Conservation (phyloP, 2,797 vertebrate genomes). For the Denticeps clupeoides region DNA sequence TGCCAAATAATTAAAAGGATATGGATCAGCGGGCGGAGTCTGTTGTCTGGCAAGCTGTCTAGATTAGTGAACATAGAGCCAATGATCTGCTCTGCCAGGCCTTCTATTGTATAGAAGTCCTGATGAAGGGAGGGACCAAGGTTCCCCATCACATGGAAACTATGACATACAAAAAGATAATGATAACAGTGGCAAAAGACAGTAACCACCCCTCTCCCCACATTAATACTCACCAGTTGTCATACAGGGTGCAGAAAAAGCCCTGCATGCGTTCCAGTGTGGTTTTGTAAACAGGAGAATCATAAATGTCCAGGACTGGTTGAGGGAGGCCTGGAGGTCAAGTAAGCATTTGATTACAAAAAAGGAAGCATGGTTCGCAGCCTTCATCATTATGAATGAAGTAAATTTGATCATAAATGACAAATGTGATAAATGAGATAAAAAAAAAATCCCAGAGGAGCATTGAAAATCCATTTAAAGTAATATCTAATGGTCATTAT, state of each 20-base stretch:
- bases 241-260: slow-evolving; percentile 80
- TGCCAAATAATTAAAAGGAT: slow-evolving; percentile 85
- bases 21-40: slow-evolving; percentile 86
- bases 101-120: slow-evolving; percentile 84
- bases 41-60: slow-evolving; percentile 83
- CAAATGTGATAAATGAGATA: too few species aligned
- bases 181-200: not conserved
- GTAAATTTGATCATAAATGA: too few species aligned
- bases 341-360: not conserved
- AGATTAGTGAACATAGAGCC: slow-evolving; percentile 77
- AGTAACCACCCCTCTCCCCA: not conserved
- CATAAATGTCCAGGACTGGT: slow-evolving; percentile 69
- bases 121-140: slow-evolving; percentile 77
- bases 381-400: too few species aligned
- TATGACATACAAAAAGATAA: slow-evolving; percentile 32
- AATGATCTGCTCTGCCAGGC: slow-evolving; percentile 69
- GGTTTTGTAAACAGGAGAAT: slow-evolving; percentile 76
- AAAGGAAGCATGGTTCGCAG: too few species aligned
- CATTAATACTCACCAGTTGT: slow-evolving; percentile 74
- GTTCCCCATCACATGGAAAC: slow-evolving; percentile 82
- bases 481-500: too few species aligned
- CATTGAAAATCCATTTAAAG: too few species aligned
- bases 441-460: too few species aligned
- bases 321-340: slow-evolving; percentile 68
- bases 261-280: slow-evolving; percentile 85